Conservation (phyloP, 2,888 invertebrate species). For the Scaptomyza tumidula region DNA sequence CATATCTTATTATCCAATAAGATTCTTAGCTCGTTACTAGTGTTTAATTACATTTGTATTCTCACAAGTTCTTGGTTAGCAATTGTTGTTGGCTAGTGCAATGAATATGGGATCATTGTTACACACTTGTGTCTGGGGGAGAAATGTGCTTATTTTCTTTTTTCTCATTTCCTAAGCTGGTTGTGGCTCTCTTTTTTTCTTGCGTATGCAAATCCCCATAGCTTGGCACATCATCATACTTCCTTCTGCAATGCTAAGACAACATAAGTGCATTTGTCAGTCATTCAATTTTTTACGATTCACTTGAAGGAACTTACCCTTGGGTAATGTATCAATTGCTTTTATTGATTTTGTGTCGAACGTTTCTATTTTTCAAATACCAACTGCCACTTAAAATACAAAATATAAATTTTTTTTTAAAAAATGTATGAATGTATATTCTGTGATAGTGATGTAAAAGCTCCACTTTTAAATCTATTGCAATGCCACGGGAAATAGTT, state of each 20-base stretch:
- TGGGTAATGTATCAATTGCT: constrained; percentile 64
- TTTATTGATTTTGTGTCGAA: constrained; percentile 64
- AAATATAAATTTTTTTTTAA: constrained; percentile 2
- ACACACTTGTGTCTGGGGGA: constrained; percentile 2
- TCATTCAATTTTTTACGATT: constrained; percentile 62
- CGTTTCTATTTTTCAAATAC: constrained; percentile 24
- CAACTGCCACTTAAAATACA: constrained; percentile 22
- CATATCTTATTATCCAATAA: neutral
- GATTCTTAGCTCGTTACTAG: neutral
- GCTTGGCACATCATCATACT: constrained; percentile 42
- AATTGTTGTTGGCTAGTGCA: neutral
- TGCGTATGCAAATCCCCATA: constrained; percentile 62
- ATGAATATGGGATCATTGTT: constrained; percentile 1
- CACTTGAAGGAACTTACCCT: constrained; percentile 40
- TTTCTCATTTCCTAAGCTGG: constrained; percentile 32
- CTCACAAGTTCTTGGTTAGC: too few species aligned
- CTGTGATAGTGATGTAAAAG: neutral
- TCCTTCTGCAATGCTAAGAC: constrained; percentile 31
- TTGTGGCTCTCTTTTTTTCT: constrained; percentile 37
- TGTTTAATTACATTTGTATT: neutral
- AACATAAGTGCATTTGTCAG: constrained; percentile 71
- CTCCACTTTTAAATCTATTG: neutral
- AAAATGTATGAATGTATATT: neutral
- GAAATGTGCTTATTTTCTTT: constrained; percentile 24
- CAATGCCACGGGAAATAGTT: neutral